These are phyloP conservation scores for Sinelater perroti DNA, from an alignment of 2,888 invertebrate species.

Conservation along the genomic window DNA sequence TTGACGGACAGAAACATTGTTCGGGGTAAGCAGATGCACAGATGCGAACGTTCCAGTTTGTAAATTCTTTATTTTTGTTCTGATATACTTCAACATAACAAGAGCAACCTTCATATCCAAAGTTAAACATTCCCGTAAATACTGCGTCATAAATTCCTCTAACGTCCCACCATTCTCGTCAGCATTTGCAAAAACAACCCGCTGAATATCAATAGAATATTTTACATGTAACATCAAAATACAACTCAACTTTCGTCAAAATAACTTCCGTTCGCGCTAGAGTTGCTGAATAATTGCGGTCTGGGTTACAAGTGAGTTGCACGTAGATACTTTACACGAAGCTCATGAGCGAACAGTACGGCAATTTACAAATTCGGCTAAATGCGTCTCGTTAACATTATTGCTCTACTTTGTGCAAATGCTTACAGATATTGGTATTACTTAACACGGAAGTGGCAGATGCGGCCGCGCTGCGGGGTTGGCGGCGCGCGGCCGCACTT, in stretches of 20 bases:
- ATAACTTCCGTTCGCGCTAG: conserved; percentile 21
- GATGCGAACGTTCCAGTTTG: too few relatives aligned
- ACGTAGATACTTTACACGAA: conserved; percentile 24
- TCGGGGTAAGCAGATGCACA: too few relatives aligned
- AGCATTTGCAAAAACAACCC: conserved; percentile 26
- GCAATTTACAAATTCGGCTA: conserved; percentile 23
- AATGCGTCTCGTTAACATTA: conserved; percentile 25
- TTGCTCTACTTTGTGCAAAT: conserved; percentile 36
- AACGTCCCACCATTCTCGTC: conserved; percentile 17
- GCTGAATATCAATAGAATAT: neutral
- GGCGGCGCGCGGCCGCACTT: neutral
- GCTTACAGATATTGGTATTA: conserved; percentile 19
- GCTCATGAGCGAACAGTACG: conserved; percentile 27
- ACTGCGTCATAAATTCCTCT: conserved; percentile 11
- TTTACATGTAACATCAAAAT: conserved; percentile 10
- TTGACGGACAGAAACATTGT: too few relatives aligned
- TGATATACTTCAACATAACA: conserved; percentile 23
- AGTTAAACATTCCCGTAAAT: conserved; percentile 12
- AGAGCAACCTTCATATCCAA: conserved; percentile 20
- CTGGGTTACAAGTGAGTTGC: conserved; percentile 14
- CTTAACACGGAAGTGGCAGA: conserved; percentile 4
- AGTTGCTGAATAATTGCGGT: conserved; percentile 13
- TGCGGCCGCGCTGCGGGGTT: conserved; percentile 4
- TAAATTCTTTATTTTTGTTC: conserved; percentile 17
- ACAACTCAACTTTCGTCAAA: conserved; percentile 10